A percentile compares a stretch with the other conserved stretches of the same genome.
Conservation (phyloP, 2,797 vertebrate species). For the Enteromius viviparus region DNA sequence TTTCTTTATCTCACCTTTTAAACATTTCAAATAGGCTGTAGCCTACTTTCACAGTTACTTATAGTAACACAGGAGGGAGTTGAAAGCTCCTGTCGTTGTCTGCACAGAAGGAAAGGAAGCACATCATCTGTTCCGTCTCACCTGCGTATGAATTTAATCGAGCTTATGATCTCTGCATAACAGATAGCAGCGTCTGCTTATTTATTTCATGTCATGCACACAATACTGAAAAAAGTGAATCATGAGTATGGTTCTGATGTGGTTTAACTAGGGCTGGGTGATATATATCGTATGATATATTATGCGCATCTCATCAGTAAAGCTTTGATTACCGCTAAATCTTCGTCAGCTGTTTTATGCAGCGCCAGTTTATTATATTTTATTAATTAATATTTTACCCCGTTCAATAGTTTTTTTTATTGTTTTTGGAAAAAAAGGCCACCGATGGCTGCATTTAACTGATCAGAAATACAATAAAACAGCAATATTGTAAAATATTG, state of each 20-base stretch:
- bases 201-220: background rate
- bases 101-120: slow-evolving; percentile 2
- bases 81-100: slow-evolving; percentile 22
- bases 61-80: slow-evolving; percentile 41
- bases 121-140: background rate
- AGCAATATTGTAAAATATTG: no score
- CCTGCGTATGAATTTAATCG: background rate
- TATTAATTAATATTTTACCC: no score
- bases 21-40: slow-evolving; percentile 36
- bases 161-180: background rate
- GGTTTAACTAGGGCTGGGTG: no score
- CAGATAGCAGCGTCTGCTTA: background rate
- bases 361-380: no score
- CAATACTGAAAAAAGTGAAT: background rate
- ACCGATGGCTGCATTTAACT: background rate
- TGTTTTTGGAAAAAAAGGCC: background rate
- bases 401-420: background rate
- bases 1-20: slow-evolving; percentile 20
- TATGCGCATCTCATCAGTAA: no score
- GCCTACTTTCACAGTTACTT: slow-evolving; percentile 46
- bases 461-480: background rate
- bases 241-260: background rate
- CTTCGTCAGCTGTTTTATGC: no score
- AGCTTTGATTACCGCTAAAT: no score
- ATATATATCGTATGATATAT: no score